Evolutionary conservation across 2,888 invertebrate genomes (phyloP), one percentile per base, ranked within the genome.

Genomic region (Orthosia gracilis): DNA sequence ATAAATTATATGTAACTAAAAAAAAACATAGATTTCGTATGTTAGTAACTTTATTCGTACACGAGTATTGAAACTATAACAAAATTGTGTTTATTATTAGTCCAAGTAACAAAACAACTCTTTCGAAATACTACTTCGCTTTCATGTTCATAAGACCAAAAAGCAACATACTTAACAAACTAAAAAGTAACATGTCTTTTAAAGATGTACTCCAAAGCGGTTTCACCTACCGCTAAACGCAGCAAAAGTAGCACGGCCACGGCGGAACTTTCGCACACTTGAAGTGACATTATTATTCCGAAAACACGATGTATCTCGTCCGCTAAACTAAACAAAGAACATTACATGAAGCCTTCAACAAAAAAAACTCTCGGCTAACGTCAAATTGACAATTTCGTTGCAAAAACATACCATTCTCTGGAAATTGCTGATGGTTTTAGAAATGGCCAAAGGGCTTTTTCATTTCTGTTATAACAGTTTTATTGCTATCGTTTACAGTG

Each of bases 261-360:
- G 47, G 94, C 94, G 40, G 94, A 96, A 89, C 95, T 94, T 89
- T 95, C 93, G 76, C 95, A 95, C 73, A 96, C 95, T 93, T 95
- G 95, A 80, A 96, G 92, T 84, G 95, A 95, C 95, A 96, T 96
- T 90, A 94, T 95, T 88, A 94, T 91, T 75, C 95, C 95, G 78
- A 96, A 96, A 87, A 95, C 91, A 87, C 94, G 93, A 87, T 94
- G 88, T 83, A 95, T 92, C 89, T 96, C 94, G 74, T 92, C 92
- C 71, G 92, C 90, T 84, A 96, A 92, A 86, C 96, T 95, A 87
- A 86, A 92, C 87, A 88, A 87, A 82, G 65, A 76, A 76, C 17
- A 74, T 72, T 58, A 69, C 58, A 74, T 74, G 47, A 64, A 45
- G 31, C 15, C 40, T 67, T 65, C 18, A 21, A 69, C 69, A 73